Evolutionary conservation across 2,888 invertebrate species (phyloP), one percentile per base, ranked within the genome.

Genomic region (Blastobasis adustella): DNA sequence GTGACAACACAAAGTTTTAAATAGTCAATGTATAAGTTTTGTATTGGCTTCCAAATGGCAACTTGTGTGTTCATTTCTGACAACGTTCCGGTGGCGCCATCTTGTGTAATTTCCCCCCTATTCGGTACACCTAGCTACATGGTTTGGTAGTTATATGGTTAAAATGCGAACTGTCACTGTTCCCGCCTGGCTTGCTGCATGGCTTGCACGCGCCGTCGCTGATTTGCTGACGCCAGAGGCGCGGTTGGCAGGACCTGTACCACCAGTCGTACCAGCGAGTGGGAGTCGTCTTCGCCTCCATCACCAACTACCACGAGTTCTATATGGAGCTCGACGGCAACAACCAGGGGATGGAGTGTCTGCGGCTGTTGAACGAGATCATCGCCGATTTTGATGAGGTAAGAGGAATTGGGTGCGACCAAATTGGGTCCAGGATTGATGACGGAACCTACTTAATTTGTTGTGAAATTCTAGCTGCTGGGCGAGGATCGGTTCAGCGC

Each of bases 301-400:
- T 97, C 73, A 96, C 97, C 67, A 97, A 97, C 89, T 97, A 96
- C 85, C 95, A 96, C 82, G 97, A 97, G 84, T 96, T 97, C 89
- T 97, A 97, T 84, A 95, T 95, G 75, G 97, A 97, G 88, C 90
- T 97, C 60, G 96, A 96, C 77, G 96, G 96, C 10, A 96, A 96
- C 76, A 96, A 96, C 83, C 96, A 96, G 82, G 96, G 96, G 1
- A 92, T 96, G 71, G 97, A 97, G 82, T 97, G 96, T 76, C 88
- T 97, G 52, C 83, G 96, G 55, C 89, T 97, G 57, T 90, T 97
- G 8, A 97, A 97, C 76, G 97, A 97, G 79, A 96, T 97, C 62
- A 96, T 97, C 51, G 96, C 96, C 1, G 97, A 97, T 82, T 97
- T 97, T 87, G 97, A 97, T 86, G 96, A 96, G 91, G 94, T 94